A percentile compares a stretch with the other conserved stretches of the same genome.
Conservation (phyloP, 2,113 vertebrate species). For the Oriolus oriolus region DNA sequence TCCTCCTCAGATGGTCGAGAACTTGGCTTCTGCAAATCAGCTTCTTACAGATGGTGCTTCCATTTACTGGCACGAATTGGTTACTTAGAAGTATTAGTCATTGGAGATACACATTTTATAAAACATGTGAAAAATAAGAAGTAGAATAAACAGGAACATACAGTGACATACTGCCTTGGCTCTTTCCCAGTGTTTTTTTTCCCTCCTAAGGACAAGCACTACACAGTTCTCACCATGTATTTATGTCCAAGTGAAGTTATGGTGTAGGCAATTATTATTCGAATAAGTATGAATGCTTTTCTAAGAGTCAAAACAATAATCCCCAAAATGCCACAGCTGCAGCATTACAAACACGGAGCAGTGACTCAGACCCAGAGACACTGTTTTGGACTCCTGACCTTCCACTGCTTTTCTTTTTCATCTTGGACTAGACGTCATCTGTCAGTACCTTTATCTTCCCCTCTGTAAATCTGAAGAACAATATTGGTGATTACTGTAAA, state of each 20-base stretch:
- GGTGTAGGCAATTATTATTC: background rate
- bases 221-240: background rate
- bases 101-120: slow-evolving; percentile 39
- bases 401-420: background rate
- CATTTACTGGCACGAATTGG: slow-evolving; percentile 54
- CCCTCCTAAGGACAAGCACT: background rate
- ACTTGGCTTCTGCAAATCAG: slow-evolving; percentile 37
- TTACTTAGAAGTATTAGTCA: slow-evolving; percentile 56
- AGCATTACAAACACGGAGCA: background rate
- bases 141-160: slow-evolving; percentile 58
- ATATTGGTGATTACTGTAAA: background rate
- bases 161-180: slow-evolving; percentile 32
- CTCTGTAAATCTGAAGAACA: background rate
- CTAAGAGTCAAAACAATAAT: background rate
- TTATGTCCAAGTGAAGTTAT: background rate
- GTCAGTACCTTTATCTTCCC: background rate
- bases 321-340: background rate
- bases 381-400: background rate
- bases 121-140: slow-evolving; percentile 54
- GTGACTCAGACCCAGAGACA: background rate
- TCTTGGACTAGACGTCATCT: background rate
- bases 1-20: slow-evolving; percentile 55
- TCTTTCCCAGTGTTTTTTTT: background rate
- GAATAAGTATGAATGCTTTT: background rate
- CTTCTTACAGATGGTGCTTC: slow-evolving; percentile 50